These are phyloP conservation scores for Centropus unirufus DNA, from an alignment of 2,113 vertebrate genomes.

Conservation along the genomic window DNA sequence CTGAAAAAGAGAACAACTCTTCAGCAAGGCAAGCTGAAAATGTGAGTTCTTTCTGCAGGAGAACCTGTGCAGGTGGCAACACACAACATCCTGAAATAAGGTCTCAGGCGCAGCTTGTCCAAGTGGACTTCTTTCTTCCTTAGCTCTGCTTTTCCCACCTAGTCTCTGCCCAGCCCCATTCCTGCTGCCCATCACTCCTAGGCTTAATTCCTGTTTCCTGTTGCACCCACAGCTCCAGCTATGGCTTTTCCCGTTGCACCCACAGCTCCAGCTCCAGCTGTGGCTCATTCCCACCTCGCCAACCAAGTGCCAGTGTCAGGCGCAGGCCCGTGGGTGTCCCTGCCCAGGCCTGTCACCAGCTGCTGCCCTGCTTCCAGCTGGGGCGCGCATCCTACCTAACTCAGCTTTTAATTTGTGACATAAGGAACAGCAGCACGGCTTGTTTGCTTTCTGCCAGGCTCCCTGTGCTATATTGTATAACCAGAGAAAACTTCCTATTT, in stretches of 20 bases:
- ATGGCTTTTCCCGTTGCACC: not conserved
- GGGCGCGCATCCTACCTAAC: not conserved
- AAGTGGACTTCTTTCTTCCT: not conserved
- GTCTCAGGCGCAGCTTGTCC: not conserved
- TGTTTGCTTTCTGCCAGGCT: not conserved
- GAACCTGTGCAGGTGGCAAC: not conserved
- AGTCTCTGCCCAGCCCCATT: rapidly evolving
- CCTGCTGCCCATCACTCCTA: not conserved
- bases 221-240: not conserved
- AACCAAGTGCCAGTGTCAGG: rapidly evolving
- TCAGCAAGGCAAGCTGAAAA: not conserved
- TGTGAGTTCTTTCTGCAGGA: not conserved
- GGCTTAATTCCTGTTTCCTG: rapidly evolving
- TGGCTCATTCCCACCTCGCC: not conserved
- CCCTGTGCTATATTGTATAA: not conserved
- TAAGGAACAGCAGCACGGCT: rapidly evolving
- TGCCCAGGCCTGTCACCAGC: not conserved
- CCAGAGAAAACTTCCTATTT: not conserved
- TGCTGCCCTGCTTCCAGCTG: not conserved
- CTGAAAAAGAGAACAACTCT: not conserved
- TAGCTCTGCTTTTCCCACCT: rapidly evolving
- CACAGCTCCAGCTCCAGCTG: not conserved
- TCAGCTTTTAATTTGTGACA: not conserved
- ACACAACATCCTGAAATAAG: not conserved
- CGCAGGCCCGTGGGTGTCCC: not conserved